phyloP scores from a whole-genome alignment of 2,113 vertebrate genomes.

The Paracanthobrama guichenoti region DNA sequence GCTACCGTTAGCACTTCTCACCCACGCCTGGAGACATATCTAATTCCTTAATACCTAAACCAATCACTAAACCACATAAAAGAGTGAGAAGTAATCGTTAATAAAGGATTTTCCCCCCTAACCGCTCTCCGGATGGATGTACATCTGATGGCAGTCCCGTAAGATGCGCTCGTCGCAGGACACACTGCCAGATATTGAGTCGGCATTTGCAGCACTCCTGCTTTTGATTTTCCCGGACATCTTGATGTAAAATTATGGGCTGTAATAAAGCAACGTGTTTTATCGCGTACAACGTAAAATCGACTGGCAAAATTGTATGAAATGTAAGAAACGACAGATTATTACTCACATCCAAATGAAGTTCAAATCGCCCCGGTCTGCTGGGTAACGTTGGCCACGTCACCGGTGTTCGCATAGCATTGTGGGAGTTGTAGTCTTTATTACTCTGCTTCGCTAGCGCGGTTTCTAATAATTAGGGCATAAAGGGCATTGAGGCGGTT shows the following conservation, averaged over 20 bases:
- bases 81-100: background rate
- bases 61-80: background rate
- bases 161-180: slow-evolving; percentile 79
- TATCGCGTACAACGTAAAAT: too few species aligned
- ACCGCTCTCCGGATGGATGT: slow-evolving; percentile 76
- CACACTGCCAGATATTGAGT: slow-evolving; percentile 66
- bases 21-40: background rate
- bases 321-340: slow-evolving; percentile 9
- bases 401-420: slow-evolving; percentile 36
- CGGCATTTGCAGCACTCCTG: slow-evolving; percentile 75
- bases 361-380: slow-evolving; percentile 77
- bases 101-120: slow-evolving; percentile 39
- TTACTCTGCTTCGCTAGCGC: background rate
- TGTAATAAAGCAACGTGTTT: background rate
- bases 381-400: slow-evolving; percentile 67
- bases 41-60: too few species aligned
- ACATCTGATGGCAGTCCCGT: slow-evolving; percentile 79
- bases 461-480: background rate
- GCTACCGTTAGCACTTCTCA: background rate
- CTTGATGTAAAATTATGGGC: background rate
- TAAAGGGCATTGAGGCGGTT: background rate
- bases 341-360: background rate
- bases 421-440: slow-evolving; percentile 69
- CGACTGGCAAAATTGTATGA: too few species aligned
- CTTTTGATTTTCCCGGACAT: slow-evolving; percentile 80